Evolutionary conservation across 2,888 invertebrate species (phyloP).

Genomic region (Coleophora deauratella): DNA sequence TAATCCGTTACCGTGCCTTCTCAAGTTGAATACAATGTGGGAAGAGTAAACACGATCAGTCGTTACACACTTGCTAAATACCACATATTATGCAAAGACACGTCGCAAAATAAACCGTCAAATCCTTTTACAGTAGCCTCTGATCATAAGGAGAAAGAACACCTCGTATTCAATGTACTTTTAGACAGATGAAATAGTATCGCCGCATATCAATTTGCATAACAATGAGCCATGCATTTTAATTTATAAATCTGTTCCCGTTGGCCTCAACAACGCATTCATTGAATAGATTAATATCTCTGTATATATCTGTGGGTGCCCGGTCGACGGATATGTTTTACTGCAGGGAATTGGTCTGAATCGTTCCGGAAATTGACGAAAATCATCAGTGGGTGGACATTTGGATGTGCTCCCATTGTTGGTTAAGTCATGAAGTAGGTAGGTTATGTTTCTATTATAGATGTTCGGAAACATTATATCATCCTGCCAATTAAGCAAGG

Average conservation of each 20-base stretch:
- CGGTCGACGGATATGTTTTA: constrained; percentile 16
- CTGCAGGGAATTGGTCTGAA: constrained; percentile 35
- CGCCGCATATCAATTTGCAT: constrained; percentile 31
- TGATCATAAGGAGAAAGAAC: no score
- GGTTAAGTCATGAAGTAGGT: constrained; percentile 33
- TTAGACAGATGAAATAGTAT: constrained; percentile 22
- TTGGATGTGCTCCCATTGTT: constrained; percentile 33
- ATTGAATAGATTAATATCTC: constrained; percentile 30
- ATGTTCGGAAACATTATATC: no score
- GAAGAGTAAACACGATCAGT: constrained; percentile 13
- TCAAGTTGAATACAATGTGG: constrained; percentile 18
- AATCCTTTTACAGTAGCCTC: no score
- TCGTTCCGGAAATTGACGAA: constrained; percentile 50
- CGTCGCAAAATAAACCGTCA: constrained; percentile 15
- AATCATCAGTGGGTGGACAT: constrained; percentile 44
- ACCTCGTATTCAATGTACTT: constrained; percentile 18
- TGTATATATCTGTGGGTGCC: constrained; percentile 21
- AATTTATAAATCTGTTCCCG: constrained; percentile 35
- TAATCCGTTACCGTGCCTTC: constrained; percentile 24
- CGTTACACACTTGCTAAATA: constrained; percentile 15
- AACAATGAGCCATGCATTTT: constrained; percentile 35
- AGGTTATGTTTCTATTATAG: constrained; percentile 35
- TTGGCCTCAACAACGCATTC: constrained; percentile 30
- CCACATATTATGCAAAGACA: constrained; percentile 22
- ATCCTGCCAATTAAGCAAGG: constrained; percentile 16